A percentile compares a stretch with the other conserved stretches of the same genome.
Evolutionary conservation across 2,113 vertebrate species (phyloP).

Genomic region (Mus pahari): DNA sequence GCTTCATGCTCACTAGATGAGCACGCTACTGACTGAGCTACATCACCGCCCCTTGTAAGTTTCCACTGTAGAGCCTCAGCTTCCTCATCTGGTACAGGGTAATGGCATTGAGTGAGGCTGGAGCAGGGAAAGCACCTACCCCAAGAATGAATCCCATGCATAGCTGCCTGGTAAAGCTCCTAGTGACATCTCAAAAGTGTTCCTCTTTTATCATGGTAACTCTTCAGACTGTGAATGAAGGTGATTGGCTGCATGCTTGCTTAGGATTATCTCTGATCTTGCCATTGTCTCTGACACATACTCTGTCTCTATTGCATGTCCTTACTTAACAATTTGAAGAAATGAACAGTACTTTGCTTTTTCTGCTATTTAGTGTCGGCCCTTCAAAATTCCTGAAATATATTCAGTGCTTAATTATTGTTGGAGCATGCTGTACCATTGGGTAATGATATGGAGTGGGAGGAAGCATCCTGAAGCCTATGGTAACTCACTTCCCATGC

Average conservation of each 20-base stretch:
- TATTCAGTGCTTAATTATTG: slow-evolving; percentile 30
- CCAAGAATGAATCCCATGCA: rapidly evolving
- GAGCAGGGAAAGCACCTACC: background rate
- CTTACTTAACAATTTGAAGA: background rate
- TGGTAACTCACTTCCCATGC: background rate
- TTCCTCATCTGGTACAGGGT: background rate
- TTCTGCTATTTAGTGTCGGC: background rate
- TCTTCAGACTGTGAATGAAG: background rate
- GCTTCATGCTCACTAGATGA: background rate
- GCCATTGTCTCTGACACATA: slow-evolving; percentile 13
- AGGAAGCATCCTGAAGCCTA: background rate
- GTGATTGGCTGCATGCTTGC: background rate
- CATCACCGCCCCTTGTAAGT: background rate
- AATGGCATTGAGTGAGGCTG: rapidly evolving
- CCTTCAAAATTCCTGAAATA: slow-evolving; percentile 5
- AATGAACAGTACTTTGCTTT: background rate
- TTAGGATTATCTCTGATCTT: slow-evolving; percentile 13
- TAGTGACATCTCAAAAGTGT: background rate
- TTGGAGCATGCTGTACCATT: background rate
- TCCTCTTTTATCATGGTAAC: background rate
- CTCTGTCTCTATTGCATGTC: background rate
- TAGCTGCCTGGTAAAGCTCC: too few relatives aligned
- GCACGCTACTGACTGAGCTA: background rate
- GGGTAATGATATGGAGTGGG: background rate
- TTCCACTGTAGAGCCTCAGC: background rate